Percentiles rank a stretch among this genome's conserved stretches.
These are phyloP conservation scores for Calypte anna DNA, from an alignment of 2,113 vertebrate species.

Conservation along the genomic window DNA sequence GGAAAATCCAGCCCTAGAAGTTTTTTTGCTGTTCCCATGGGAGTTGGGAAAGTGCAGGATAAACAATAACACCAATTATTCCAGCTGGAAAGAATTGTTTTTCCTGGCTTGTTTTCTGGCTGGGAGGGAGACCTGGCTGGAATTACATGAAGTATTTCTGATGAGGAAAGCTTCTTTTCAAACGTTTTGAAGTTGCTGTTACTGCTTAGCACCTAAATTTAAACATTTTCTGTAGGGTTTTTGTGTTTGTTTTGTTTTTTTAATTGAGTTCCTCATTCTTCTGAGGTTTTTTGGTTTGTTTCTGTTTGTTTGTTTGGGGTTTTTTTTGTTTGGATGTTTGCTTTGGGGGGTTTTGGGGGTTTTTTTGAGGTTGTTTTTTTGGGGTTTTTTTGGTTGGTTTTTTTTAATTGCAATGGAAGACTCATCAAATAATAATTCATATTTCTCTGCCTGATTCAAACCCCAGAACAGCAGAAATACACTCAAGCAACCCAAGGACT, in stretches of 20 bases:
- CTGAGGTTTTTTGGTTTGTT: not conserved
- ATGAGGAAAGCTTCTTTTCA: not conserved
- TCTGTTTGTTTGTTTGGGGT: too few species aligned
- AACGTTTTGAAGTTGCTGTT: slow-evolving; percentile 16
- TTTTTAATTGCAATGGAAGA: not conserved
- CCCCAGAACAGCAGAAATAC: not conserved
- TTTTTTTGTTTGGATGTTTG: too few species aligned
- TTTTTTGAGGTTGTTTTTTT: too few species aligned
- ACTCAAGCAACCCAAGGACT: not conserved
- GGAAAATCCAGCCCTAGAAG: not conserved
- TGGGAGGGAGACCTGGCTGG: slow-evolving; percentile 7
- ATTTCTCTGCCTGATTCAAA: not conserved
- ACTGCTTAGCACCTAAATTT: slow-evolving; percentile 47
- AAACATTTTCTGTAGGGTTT: not conserved
- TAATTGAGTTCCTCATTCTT: not conserved
- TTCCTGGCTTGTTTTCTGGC: slow-evolving; percentile 2
- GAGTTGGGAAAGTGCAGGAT: not conserved
- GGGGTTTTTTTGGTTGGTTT: too few species aligned
- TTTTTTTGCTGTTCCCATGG: not conserved
- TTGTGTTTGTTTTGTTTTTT: not conserved
- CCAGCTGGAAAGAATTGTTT: slow-evolving; percentile 33
- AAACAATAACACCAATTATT: slow-evolving; percentile 21
- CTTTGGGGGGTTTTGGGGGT: too few species aligned
- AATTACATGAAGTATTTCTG: slow-evolving; percentile 18
- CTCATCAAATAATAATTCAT: not conserved